Conservation (phyloP, 2,113 vertebrate species). For the Garra rufa region DNA sequence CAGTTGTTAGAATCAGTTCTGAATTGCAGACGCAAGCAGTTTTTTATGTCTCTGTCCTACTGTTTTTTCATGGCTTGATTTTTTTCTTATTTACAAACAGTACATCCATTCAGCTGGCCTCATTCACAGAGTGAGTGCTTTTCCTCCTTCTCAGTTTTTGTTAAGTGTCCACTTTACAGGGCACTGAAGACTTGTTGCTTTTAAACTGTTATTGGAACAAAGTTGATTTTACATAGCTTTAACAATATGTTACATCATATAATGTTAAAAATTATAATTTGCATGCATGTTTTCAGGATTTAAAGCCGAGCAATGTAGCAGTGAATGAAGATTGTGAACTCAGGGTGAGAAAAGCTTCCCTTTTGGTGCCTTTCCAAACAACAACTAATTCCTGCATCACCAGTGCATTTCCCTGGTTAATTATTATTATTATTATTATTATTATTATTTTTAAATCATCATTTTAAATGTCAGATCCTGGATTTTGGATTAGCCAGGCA, state of each 20-base stretch:
- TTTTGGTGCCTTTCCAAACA: too few species aligned
- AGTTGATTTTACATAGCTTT: neutral
- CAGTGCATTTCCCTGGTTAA: slow-evolving; percentile 5
- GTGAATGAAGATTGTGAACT: slow-evolving; percentile 98
- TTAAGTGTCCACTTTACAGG: slow-evolving; percentile 2
- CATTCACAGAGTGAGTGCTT: slow-evolving; percentile 91
- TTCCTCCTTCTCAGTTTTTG: slow-evolving; percentile 6
- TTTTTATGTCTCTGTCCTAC: slow-evolving; percentile 53
- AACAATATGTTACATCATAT: neutral
- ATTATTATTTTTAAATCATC: too few species aligned
- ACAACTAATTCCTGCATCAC: too few species aligned
- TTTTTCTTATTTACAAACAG: slow-evolving; percentile 70
- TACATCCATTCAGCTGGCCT: slow-evolving; percentile 98
- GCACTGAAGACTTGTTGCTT: neutral
- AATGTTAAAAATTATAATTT: neutral
- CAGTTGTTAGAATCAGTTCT: neutral
- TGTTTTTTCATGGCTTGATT: neutral
- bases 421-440: neutral
- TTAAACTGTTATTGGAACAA: neutral
- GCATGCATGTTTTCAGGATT: slow-evolving; percentile 77
- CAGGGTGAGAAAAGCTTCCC: slow-evolving; percentile 84
- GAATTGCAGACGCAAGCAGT: neutral
- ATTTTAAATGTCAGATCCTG: slow-evolving; percentile 84
- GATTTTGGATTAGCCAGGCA: slow-evolving; percentile 96
- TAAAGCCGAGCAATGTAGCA: slow-evolving; percentile 95